Percentiles rank a stretch among this genome's conserved stretches.
phyloP scores from a whole-genome alignment of 2,888 invertebrate species.

The Galerucella calmariensis region DNA sequence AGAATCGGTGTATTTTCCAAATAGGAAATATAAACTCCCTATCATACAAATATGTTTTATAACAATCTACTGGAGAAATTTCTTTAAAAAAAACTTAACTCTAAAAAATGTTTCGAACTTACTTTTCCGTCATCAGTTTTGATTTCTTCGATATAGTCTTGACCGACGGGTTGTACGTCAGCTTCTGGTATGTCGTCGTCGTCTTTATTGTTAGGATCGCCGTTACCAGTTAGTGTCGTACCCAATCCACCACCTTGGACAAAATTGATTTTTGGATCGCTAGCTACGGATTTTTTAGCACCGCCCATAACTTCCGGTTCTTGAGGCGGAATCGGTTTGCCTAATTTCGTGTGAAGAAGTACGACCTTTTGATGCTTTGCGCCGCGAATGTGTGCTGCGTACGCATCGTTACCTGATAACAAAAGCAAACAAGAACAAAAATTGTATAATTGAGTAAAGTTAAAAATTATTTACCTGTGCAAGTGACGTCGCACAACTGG shows the following conservation, averaged over 20 bases:
- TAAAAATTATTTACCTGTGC: conserved; percentile 73
- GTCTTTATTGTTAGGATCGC: conserved; percentile 64
- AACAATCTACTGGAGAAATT: no score
- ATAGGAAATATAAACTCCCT: no score
- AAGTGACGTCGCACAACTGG: conserved; percentile 97
- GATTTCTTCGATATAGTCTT: conserved; percentile 97
- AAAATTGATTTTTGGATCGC: conserved; percentile 86
- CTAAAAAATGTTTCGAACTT: not conserved
- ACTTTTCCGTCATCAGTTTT: conserved; percentile 91
- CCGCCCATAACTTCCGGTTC: conserved; percentile 88
- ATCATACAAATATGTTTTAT: no score
- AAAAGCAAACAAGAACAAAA: not conserved
- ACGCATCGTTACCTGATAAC: conserved; percentile 90
- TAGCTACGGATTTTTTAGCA: conserved; percentile 67
- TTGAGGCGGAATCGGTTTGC: conserved; percentile 96
- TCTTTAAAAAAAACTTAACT: no score
- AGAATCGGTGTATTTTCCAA: no score
- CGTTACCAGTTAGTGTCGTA: conserved; percentile 65
- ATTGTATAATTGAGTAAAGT: not conserved
- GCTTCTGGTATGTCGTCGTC: conserved; percentile 73
- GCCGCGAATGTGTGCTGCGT: conserved; percentile 97
- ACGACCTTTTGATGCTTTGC: conserved; percentile 98
- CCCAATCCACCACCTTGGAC: conserved; percentile 81
- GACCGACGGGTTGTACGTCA: conserved; percentile 92
- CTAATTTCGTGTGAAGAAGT: conserved; percentile 94